These are phyloP conservation scores for Clarias batrachus DNA, from an alignment of 2,113 vertebrate genomes.

Conservation along the genomic window DNA sequence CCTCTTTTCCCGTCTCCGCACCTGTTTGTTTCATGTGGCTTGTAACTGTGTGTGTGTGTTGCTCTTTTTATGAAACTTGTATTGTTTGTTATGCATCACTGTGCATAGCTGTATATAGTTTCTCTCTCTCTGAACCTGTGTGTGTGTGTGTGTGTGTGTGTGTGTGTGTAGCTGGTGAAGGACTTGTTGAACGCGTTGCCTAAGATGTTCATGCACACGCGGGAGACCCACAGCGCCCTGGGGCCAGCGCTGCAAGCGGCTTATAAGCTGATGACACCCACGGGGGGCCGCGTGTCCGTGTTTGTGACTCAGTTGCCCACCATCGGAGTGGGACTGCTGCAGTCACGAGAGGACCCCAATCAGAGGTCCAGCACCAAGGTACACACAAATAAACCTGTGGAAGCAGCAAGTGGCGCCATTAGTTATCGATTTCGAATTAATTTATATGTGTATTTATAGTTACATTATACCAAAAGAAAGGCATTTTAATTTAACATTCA, in stretches of 20 bases:
- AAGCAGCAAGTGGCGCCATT: background rate
- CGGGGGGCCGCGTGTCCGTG: constrained; percentile 89
- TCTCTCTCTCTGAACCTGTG: constrained; percentile 1
- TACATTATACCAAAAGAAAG: no score
- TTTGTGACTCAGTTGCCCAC: constrained; percentile 95
- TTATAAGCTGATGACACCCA: constrained; percentile 93
- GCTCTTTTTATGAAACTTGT: background rate
- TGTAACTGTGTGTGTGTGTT: background rate
- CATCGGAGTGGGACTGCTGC: constrained; percentile 84
- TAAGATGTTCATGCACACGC: constrained; percentile 86
- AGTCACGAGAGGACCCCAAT: constrained; percentile 94
- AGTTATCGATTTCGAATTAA: background rate
- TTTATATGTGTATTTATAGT: no score
- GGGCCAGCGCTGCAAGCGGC: constrained; percentile 94
- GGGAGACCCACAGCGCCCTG: constrained; percentile 90
- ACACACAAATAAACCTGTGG: background rate
- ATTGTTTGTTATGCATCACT: background rate
- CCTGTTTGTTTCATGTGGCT: constrained; percentile 22
- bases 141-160: constrained; percentile 35
- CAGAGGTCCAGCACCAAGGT: constrained; percentile 94
- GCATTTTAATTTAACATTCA: no score
- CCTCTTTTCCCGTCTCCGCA: background rate
- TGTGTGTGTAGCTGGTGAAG: constrained; percentile 82
- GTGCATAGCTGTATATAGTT: background rate
- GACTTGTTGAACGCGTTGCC: constrained; percentile 86